Conservation (phyloP, 2,888 invertebrate species). For the Neoaliturus tenellus region DNA sequence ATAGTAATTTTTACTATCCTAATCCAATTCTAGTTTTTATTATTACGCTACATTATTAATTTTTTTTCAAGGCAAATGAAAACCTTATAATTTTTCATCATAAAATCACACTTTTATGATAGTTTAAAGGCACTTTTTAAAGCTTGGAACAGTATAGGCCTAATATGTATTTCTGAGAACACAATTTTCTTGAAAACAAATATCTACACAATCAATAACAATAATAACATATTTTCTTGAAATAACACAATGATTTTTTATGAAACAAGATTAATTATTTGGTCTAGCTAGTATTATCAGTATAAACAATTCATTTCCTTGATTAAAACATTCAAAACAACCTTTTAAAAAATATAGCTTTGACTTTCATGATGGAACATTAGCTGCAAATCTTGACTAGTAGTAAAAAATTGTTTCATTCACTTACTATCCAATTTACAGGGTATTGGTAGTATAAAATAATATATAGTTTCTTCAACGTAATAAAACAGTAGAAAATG, state of each 20-base stretch:
- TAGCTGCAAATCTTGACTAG: background rate
- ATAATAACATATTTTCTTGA: background rate
- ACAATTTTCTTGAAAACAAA: background rate
- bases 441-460: too few species aligned
- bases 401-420: background rate
- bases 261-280: slow-evolving; percentile 1
- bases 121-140: slow-evolving; percentile 2
- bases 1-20: too few species aligned
- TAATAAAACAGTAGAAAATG: too few species aligned
- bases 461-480: too few species aligned
- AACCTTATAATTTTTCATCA: background rate
- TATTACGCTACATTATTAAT: too few species aligned
- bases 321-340: background rate
- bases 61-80: too few species aligned
- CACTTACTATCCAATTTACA: too few species aligned
- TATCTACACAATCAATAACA: background rate
- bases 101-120: background rate
- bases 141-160: background rate
- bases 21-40: too few species aligned
- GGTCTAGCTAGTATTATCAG: background rate
- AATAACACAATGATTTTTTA: background rate
- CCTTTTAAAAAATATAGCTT: background rate
- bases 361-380: background rate
- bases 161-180: background rate
- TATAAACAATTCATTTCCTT: background rate